A percentile compares a stretch with the other conserved stretches of the same genome.
These are phyloP conservation scores for Petroica traversi DNA, from an alignment of 2,113 vertebrate genomes.

Conservation along the genomic window DNA sequence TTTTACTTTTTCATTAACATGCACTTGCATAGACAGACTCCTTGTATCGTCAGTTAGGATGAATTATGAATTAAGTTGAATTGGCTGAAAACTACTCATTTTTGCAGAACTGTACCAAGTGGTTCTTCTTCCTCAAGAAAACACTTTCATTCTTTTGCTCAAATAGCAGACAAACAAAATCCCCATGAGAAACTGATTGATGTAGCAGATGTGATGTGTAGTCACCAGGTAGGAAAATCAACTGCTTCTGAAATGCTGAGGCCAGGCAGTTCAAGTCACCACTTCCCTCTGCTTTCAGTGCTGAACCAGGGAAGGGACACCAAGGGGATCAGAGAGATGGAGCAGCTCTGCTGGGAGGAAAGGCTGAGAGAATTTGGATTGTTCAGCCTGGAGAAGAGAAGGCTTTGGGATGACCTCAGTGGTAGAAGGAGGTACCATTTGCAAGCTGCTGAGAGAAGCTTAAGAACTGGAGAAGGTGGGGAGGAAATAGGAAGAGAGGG, in stretches of 20 bases:
- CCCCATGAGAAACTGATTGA: background rate
- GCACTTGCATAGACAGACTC: background rate
- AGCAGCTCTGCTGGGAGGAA: background rate
- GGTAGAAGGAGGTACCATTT: background rate
- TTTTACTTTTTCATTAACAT: background rate
- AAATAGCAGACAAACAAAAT: background rate
- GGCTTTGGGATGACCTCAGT: background rate
- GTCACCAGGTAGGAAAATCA: background rate
- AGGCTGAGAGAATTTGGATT: background rate
- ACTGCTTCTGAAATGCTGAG: background rate
- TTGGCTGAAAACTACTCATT: background rate
- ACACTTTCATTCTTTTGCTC: background rate
- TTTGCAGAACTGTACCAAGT: background rate
- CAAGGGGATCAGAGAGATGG: background rate
- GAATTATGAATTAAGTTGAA: constrained; percentile 20
- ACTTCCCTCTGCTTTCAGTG: background rate
- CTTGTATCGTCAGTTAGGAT: background rate
- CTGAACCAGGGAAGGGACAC: background rate
- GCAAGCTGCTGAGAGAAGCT: background rate
- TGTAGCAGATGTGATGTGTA: background rate
- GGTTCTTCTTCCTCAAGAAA: background rate
- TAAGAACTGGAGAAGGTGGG: background rate
- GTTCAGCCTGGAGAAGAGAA: background rate
- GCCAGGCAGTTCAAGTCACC: background rate
- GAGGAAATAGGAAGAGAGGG: background rate